Conservation (phyloP, 2,113 vertebrate genomes). For the Podiceps cristatus region DNA sequence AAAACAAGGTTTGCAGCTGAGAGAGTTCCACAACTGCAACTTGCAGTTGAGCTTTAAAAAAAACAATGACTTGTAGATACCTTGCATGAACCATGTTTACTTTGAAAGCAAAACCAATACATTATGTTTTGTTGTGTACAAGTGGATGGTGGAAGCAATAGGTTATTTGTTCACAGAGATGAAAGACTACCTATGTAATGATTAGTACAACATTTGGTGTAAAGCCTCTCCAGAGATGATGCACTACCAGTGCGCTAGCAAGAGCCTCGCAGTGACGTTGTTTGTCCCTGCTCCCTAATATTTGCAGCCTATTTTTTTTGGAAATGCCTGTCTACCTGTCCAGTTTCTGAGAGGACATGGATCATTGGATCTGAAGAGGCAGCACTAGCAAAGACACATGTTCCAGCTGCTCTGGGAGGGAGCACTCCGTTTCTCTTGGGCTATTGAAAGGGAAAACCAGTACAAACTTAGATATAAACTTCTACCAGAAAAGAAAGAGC, state of each 20-base stretch:
- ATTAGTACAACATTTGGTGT: neutral
- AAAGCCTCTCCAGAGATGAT: neutral
- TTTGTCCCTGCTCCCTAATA: neutral
- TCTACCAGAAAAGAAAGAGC: neutral
- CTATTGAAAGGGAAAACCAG: neutral
- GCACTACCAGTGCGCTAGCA: neutral
- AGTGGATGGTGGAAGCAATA: neutral
- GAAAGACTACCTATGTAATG: neutral
- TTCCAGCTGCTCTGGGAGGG: neutral
- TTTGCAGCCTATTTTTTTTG: neutral
- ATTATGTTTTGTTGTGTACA: neutral
- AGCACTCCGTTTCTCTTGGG: neutral
- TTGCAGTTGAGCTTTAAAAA: neutral
- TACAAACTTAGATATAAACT: neutral
- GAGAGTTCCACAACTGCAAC: neutral
- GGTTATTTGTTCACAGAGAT: neutral
- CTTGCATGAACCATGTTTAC: neutral
- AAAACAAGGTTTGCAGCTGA: neutral
- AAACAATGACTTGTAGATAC: neutral
- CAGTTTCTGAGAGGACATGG: neutral
- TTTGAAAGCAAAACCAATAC: neutral
- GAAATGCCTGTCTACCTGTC: neutral
- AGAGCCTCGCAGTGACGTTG: neutral
- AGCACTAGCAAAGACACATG: fast-evolving
- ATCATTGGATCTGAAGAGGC: neutral